Percentiles rank a stretch among this genome's conserved stretches.
Conservation (phyloP, 2,113 vertebrate genomes). For the Crocuta crocuta region DNA sequence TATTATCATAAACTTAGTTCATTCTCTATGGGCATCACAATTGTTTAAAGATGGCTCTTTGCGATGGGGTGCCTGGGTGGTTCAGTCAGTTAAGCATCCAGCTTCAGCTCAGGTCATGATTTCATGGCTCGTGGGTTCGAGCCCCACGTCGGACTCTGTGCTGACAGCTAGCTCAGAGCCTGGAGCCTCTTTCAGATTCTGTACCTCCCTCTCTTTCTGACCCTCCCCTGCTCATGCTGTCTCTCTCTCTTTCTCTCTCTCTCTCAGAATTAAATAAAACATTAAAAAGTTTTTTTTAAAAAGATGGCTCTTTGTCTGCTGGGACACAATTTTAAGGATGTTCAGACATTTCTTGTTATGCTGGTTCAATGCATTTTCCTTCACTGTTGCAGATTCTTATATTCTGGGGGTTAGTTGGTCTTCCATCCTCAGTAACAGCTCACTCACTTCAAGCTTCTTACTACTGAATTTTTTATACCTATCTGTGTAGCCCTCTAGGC, state of each 20-base stretch:
- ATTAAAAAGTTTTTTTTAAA: not conserved
- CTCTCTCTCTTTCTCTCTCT: too few relatives aligned
- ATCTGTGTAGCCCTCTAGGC: not conserved
- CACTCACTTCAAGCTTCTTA: not conserved
- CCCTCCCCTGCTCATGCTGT: too few relatives aligned
- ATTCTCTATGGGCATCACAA: not conserved
- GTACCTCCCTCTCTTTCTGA: too few relatives aligned
- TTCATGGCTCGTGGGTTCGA: too few relatives aligned
- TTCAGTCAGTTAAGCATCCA: too few relatives aligned
- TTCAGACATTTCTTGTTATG: not conserved
- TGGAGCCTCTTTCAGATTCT: too few relatives aligned
- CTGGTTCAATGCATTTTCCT: not conserved
- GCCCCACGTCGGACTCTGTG: too few relatives aligned
- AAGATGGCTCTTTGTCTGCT: not conserved
- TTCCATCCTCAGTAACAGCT: not conserved
- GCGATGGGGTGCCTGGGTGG: too few relatives aligned
- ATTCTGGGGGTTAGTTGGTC: not conserved
- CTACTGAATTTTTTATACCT: accelerated
- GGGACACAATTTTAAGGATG: not conserved
- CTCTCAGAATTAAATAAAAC: too few relatives aligned
- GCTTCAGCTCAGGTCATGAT: too few relatives aligned
- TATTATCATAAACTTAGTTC: not conserved
- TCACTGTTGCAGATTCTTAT: not conserved
- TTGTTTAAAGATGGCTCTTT: not conserved
- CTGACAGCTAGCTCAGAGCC: too few relatives aligned